Percentiles rank a stretch among this genome's conserved stretches.
These are phyloP conservation scores for Neopipo cinnamomea DNA, from an alignment of 2,113 vertebrate genomes.

Conservation along the genomic window DNA sequence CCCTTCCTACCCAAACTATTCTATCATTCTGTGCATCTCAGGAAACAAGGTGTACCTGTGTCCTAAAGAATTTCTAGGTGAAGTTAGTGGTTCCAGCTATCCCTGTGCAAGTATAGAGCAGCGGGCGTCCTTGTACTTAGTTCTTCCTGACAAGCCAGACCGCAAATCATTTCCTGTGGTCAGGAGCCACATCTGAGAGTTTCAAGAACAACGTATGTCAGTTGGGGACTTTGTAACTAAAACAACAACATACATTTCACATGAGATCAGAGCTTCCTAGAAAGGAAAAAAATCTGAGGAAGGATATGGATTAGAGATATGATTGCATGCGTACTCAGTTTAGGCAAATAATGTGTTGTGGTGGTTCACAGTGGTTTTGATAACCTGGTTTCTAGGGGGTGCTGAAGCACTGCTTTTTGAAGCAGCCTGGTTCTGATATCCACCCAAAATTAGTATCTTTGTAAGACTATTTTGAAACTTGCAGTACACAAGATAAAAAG, in stretches of 20 bases:
- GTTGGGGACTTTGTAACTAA: neutral
- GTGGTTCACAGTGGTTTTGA: neutral
- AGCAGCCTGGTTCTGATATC: neutral
- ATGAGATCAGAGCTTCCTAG: constrained; percentile 14
- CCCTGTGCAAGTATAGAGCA: neutral
- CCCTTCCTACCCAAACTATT: neutral
- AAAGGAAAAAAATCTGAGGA: neutral
- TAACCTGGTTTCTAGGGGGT: neutral
- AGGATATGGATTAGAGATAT: neutral
- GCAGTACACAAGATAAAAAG: neutral
- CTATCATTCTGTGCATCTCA: neutral
- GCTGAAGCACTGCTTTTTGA: neutral
- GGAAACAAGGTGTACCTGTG: neutral
- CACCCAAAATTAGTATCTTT: neutral
- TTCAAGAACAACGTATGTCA: neutral
- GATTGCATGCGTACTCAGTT: neutral
- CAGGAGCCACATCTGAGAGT: constrained; percentile 6
- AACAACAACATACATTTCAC: neutral
- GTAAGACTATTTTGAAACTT: neutral
- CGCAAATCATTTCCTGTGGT: neutral
- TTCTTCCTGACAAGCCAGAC: neutral
- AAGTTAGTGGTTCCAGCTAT: neutral
- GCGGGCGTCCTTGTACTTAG: neutral
- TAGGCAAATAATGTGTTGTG: neutral
- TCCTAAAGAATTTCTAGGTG: neutral